Percentiles rank a stretch among this genome's conserved stretches.
These are phyloP conservation scores for Gavia stellata DNA, from an alignment of 2,113 vertebrate genomes.

Conservation along the genomic window DNA sequence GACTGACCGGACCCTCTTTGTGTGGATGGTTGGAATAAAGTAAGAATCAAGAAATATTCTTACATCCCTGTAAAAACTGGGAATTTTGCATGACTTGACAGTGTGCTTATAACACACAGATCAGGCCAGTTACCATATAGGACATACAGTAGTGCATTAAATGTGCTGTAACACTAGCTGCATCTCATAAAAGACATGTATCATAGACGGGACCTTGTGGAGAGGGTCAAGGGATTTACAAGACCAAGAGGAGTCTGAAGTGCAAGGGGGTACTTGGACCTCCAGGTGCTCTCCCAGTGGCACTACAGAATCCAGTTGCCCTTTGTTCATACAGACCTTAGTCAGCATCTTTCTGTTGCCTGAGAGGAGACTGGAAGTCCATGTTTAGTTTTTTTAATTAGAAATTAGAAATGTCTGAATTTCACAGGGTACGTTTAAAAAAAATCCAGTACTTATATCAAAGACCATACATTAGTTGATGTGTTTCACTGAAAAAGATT, in stretches of 20 bases:
- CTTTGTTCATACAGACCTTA: neutral
- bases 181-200: rapidly evolving
- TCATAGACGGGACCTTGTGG: neutral
- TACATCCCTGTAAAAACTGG: neutral
- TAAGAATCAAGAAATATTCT: neutral
- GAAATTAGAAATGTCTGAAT: neutral
- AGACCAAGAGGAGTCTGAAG: neutral
- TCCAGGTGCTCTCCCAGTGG: neutral
- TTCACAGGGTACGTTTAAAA: rapidly evolving
- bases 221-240: neutral
- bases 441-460: neutral
- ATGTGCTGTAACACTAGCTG: neutral
- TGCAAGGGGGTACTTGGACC: neutral
- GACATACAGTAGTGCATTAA: neutral
- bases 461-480: neutral
- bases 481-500: neutral
- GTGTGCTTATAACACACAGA: neutral
- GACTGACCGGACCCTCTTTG: neutral
- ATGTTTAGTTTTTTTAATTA: neutral
- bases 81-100: neutral
- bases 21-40: neutral
- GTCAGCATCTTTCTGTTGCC: neutral
- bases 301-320: neutral
- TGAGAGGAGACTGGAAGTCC: neutral
- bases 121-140: neutral